These are phyloP conservation scores for Novumbra hubbsi DNA, from an alignment of 2,797 vertebrate species.

Conservation along the genomic window DNA sequence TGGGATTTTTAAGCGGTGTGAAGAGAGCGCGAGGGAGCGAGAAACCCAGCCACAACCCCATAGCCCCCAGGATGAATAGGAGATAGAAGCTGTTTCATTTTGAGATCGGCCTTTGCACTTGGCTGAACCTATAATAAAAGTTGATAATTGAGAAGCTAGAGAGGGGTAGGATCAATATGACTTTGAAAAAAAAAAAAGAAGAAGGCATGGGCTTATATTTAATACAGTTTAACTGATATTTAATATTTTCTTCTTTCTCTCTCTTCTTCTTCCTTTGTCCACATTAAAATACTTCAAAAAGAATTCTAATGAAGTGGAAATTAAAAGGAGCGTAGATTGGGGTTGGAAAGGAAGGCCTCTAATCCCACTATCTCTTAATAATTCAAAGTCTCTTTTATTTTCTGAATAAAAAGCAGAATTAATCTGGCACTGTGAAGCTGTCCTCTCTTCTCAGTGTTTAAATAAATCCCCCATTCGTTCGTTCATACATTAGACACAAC, in stretches of 20 bases:
- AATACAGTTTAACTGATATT: conserved; percentile 99
- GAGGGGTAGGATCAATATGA: conserved; percentile 75
- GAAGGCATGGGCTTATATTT: conserved; percentile 87
- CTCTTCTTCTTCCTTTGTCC: conserved; percentile 97
- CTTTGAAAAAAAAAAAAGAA: conserved; percentile 57
- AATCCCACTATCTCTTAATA: conserved; percentile 99
- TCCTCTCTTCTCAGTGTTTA: conserved; percentile 93
- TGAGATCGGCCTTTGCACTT: conserved; percentile 73
- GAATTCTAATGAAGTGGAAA: conserved; percentile 99
- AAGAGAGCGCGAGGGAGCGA: conserved; percentile 48
- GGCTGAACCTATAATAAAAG: conserved; percentile 79
- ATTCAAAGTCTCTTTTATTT: conserved; percentile 99
- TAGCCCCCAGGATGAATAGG: conserved; percentile 69
- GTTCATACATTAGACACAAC: conserved; percentile 83
- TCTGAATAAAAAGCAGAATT: conserved; percentile 98
- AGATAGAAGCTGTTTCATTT: conserved; percentile 71
- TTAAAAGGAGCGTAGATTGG: conserved; percentile 97
- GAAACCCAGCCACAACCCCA: conserved; percentile 57
- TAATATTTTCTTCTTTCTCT: conserved; percentile 98
- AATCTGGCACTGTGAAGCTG: conserved; percentile 97
- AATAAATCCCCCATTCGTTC: conserved; percentile 81
- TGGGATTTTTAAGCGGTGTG: conserved; percentile 68
- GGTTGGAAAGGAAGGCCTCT: conserved; percentile 95
- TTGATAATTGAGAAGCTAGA: conserved; percentile 82
- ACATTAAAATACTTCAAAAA: conserved; percentile 99